Conservation (phyloP, 2,888 invertebrate species). For the Malthinus flaveolus region DNA sequence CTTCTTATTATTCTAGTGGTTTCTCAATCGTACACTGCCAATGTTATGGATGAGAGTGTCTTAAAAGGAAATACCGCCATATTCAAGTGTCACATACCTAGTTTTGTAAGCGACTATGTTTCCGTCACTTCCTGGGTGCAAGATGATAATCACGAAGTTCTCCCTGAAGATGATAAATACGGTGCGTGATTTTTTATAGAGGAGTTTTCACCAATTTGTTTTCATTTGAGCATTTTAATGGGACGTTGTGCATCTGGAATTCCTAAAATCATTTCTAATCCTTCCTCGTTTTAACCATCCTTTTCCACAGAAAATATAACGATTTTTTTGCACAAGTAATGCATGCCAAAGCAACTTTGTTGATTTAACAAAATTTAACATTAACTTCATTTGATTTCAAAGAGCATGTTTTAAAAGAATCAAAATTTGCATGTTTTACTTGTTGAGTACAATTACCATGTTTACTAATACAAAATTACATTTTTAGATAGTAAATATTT, state of each 20-base stretch:
- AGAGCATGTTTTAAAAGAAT: not conserved
- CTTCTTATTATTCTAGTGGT: slow-evolving; percentile 67
- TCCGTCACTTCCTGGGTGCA: slow-evolving; percentile 84
- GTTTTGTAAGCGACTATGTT: slow-evolving; percentile 91
- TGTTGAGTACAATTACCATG: slow-evolving; percentile 22
- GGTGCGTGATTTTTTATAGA: slow-evolving; percentile 43
- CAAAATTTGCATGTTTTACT: slow-evolving; percentile 24
- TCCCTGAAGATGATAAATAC: slow-evolving; percentile 49
- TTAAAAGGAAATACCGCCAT: slow-evolving; percentile 88
- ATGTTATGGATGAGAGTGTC: slow-evolving; percentile 92
- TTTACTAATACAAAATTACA: slow-evolving; percentile 21
- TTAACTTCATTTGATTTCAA: not conserved
- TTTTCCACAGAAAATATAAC: slow-evolving; percentile 17
- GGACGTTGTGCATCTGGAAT: slow-evolving; percentile 46
- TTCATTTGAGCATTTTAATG: slow-evolving; percentile 2
- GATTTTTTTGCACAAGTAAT: not conserved
- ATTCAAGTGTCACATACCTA: slow-evolving; percentile 91
- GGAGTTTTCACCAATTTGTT: not conserved
- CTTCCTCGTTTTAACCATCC: slow-evolving; percentile 22
- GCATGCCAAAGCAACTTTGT: not conserved
- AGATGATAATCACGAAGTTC: slow-evolving; percentile 70
- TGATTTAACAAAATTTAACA: not conserved
- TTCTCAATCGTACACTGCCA: slow-evolving; percentile 85
- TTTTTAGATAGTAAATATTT: slow-evolving; percentile 89
- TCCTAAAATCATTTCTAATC: slow-evolving; percentile 33